These are phyloP conservation scores for Phylloscopus trochiloides DNA, from an alignment of 2,113 vertebrate species.

Conservation along the genomic window DNA sequence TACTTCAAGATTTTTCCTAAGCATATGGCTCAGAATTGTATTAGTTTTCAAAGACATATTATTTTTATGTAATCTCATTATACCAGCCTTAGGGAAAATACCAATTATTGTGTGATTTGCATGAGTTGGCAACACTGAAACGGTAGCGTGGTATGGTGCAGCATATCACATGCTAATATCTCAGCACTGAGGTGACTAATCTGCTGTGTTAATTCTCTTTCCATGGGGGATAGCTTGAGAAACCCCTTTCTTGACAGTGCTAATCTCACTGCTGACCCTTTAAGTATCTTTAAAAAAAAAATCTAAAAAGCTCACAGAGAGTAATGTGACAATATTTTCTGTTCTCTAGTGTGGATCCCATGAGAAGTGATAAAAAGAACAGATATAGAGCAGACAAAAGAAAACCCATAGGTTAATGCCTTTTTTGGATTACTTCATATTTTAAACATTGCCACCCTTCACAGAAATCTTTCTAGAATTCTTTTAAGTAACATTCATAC, in stretches of 20 bases:
- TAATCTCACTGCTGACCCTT: constrained; percentile 3
- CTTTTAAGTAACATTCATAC: background rate
- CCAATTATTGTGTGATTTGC: constrained; percentile 63
- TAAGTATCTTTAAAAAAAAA: background rate
- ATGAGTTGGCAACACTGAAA: constrained; percentile 41
- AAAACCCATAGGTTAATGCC: background rate
- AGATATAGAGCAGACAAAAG: background rate
- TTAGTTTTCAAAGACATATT: constrained; percentile 50
- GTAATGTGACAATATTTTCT: background rate
- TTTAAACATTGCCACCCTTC: background rate
- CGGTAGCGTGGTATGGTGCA: background rate
- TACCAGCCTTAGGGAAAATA: constrained; percentile 50
- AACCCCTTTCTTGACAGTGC: background rate
- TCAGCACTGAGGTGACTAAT: constrained; percentile 17
- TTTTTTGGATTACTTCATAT: background rate
- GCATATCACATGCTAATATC: constrained; percentile 26
- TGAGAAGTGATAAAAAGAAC: background rate
- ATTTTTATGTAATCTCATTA: constrained; percentile 59
- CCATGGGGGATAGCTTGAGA: background rate
- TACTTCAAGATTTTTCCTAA: background rate
- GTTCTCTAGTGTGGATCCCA: background rate
- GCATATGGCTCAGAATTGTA: constrained; percentile 35
- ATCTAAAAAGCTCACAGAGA: background rate
- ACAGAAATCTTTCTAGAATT: background rate
- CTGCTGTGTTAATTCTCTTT: constrained; percentile 37